Evolutionary conservation across 2,888 invertebrate genomes (phyloP), one percentile per base, ranked within the genome.

Genomic region (Archips crataeganus): DNA sequence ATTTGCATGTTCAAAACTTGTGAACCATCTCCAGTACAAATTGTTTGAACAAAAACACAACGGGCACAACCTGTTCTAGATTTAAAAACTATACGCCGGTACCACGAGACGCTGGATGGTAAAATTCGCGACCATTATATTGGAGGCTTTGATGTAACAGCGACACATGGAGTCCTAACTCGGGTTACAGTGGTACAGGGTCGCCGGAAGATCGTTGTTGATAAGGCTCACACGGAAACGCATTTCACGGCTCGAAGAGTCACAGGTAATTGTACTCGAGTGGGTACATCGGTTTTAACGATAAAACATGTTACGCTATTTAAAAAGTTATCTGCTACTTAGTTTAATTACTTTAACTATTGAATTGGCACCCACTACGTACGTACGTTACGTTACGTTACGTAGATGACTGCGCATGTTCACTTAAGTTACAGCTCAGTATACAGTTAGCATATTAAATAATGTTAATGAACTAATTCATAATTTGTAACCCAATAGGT

Each of bases 171-270:
- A 80, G 78, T 76, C 76, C 68, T 70, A 75, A 59, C 54, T n/a
- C 45, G 11, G 70, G 64, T 64, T 72, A 51, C 34, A 63, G 74
- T 71, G 64, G 70, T 71, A 70, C 71, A 57, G 79, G 79, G 80
- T 77, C 76, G 76, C 76, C 77, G 79, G 79, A 81, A 84, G 83
- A 84, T 81, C 75, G 76, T 73, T 68, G 74, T 77, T 80, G 85
- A 86, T 86, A 85, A 83, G 79, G 63, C 78, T 81, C 79, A 78
- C 77, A 79, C 81, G 82, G 82, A 84, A 85, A 84, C 82, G 79
- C 82, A 85, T 87, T 87, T 84, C 80, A 84, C 81, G 84, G 80
- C 79, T 81, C 74, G 77, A 80, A 79, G 77, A 79, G 73, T 79
- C 77, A 64, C 76, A 71, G 75, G 80, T 83, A 82, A 86, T 85